Conservation (phyloP, 2,888 invertebrate genomes). For the Pristionchus arcanus region DNA sequence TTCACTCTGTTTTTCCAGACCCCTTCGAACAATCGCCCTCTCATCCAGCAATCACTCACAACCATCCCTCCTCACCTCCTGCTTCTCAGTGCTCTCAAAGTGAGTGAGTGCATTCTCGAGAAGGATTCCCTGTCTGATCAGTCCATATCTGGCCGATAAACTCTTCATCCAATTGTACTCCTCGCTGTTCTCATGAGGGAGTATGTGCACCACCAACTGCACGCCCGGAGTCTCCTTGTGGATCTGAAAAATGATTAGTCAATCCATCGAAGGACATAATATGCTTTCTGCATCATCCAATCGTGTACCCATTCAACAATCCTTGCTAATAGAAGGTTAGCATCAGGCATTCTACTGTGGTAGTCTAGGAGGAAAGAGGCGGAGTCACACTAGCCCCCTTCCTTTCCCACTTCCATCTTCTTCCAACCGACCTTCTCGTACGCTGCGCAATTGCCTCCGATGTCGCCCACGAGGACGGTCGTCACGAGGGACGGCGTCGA, state of each 20-base stretch:
- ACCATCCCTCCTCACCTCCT: constrained; percentile 59
- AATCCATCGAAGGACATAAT: too few relatives aligned
- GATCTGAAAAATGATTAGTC: neutral
- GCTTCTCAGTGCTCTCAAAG: constrained; percentile 61
- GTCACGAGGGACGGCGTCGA: neutral
- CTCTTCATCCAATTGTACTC: constrained; percentile 75
- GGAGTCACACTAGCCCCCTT: neutral
- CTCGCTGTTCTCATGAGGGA: constrained; percentile 68
- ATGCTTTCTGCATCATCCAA: neutral
- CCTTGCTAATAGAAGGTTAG: too few relatives aligned
- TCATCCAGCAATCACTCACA: neutral
- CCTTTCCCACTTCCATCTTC: neutral
- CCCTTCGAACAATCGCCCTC: too few relatives aligned
- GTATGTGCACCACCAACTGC: constrained; percentile 73
- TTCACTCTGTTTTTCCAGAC: too few relatives aligned
- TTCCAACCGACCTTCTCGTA: neutral
- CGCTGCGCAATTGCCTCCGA: neutral
- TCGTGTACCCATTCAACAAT: too few relatives aligned
- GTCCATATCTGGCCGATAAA: constrained; percentile 56
- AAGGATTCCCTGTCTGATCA: constrained; percentile 66
- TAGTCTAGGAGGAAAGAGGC: too few relatives aligned
- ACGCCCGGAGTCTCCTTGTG: constrained; percentile 65
- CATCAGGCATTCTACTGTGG: too few relatives aligned
- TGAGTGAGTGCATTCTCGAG: constrained; percentile 70
- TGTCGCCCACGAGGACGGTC: neutral